phyloP scores from a whole-genome alignment of 2,888 invertebrate genomes.

The Tolmerus cingulatus region DNA sequence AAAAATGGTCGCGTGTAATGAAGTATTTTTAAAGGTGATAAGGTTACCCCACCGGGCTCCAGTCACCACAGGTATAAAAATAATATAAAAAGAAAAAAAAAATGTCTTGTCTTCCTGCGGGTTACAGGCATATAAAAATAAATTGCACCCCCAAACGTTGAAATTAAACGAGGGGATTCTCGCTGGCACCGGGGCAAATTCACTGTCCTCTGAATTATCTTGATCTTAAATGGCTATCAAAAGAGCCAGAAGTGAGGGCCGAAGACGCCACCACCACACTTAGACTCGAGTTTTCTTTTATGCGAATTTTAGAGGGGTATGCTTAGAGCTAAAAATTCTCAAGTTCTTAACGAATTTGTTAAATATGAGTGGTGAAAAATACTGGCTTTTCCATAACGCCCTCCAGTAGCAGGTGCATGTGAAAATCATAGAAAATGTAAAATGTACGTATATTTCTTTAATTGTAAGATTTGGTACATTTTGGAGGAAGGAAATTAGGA shows the following conservation, averaged over 20 bases:
- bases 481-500: no score
- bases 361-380: neutral
- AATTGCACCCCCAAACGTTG: conserved; percentile 46
- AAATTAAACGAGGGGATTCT: conserved; percentile 45
- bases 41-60: neutral
- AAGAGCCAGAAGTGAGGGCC: neutral
- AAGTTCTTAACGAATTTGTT: neutral
- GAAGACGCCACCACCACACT: neutral
- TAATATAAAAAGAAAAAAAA: conserved; percentile 31
- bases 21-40: conserved; percentile 44
- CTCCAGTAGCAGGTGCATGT: no score
- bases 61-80: conserved; percentile 15
- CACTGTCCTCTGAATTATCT: conserved; percentile 27
- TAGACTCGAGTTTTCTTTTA: neutral
- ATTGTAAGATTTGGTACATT: no score
- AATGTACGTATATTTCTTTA: no score
- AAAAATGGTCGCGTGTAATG: conserved; percentile 44
- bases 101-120: conserved; percentile 43
- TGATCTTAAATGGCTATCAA: conserved; percentile 31
- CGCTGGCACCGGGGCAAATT: neutral
- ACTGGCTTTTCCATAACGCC: no score
- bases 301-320: neutral
- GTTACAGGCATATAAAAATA: conserved; percentile 47
- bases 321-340: neutral
- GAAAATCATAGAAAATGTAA: no score